Base-by-base conservation (phyloP, 2,888 invertebrate genomes). In the Junonia oenone region DNA sequence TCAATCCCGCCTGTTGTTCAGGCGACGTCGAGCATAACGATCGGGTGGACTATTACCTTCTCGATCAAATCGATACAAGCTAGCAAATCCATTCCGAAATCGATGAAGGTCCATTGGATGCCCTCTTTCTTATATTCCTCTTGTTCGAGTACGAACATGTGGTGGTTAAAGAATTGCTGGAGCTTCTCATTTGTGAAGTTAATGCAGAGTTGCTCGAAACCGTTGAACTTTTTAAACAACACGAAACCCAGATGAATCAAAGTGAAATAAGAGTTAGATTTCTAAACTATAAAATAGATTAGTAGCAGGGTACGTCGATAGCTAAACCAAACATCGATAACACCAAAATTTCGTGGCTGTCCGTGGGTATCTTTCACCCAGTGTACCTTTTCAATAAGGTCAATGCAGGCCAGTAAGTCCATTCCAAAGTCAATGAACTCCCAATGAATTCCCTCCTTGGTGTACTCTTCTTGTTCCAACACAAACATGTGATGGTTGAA, bases 401-500 rank as follows among this genome's bases (percentile, higher is more conserved):
- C 99, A 91, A 99, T 99, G 93, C 98, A 99, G 91, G 98, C 97
- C 81, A 97, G 94, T 90, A 99, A 94, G 91, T 99, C 99, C 96
- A 99, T 98, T 91, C 99, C 99, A 90, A 99, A 99, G 93, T 99
- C 99, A 92, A 99, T 99, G 92, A 99, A 99, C 83, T 94, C 95
- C 99, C 99, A 99, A 78, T 95, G 93, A 91, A 99, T 99, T 80
- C 98, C 98, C 91, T 99, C 99, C 81, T 92, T 94, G 82, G 96
- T 97, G 92, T 99, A 99, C 87, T 99, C 99, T 91, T 99, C 98
- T 94, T 99, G 99, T 91, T 99, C 99, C 90, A 99, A 93, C 71
- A 99, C 98, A 91, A 99, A 99, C 99, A 99, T 99, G 95, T 98
- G 96, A 91, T 99, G 99, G 92, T 99, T 99, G 95, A 99, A 99